Conservation (phyloP, 2,113 vertebrate genomes). For the cattle (Bos taurus) region ARS-UCD2.0 NC_037328.1:91208501-91209000, state of each 20-base stretch:
- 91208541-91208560: neutral
- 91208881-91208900: neutral
- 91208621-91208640: neutral
- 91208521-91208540: neutral
- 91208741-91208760: neutral
- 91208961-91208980: neutral
- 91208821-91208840: neutral
- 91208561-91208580: neutral
- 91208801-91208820: neutral
- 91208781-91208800: neutral
- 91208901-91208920: neutral
- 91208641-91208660: neutral
- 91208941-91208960: neutral
- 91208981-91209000: neutral
- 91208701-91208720: neutral
- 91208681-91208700: neutral
- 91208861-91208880: neutral
- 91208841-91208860: neutral
- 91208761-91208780: neutral
- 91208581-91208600: neutral
- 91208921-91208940: neutral
- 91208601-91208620: neutral
- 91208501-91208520: neutral
- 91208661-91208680: neutral
- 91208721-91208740: neutral